phyloP scores from a whole-genome alignment of 2,113 vertebrate species.

The Semnopithecus entellus region DNA sequence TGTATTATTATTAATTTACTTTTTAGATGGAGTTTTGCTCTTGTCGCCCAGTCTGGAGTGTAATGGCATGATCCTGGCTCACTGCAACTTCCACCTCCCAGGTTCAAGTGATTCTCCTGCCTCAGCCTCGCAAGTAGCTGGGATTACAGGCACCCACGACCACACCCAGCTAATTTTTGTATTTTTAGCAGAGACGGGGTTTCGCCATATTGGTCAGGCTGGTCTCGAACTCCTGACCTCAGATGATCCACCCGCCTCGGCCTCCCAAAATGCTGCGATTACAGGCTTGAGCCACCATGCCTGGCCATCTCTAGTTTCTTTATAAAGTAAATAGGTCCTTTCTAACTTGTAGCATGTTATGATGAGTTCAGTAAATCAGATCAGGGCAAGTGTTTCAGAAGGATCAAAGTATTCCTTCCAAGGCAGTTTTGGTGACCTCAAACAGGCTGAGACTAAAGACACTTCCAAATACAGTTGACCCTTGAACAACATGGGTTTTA shows the following conservation, averaged over 20 bases:
- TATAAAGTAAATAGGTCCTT: not conserved
- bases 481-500: not conserved
- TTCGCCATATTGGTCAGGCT: no score
- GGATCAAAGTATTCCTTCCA: not conserved
- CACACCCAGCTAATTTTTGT: no score
- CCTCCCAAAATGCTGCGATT: not conserved
- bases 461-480: not conserved
- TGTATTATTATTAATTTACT: not conserved
- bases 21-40: not conserved
- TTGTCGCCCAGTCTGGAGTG: not conserved
- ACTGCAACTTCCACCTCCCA: no score
- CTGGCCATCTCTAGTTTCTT: not conserved
- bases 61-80: no score
- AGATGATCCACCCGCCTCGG: not conserved
- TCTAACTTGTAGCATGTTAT: not conserved
- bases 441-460: constrained; percentile 20
- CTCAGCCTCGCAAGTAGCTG: not conserved
- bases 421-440: not conserved
- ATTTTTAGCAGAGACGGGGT: no score
- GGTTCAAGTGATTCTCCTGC: not conserved
- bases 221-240: not conserved
- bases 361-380: not conserved
- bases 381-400: not conserved
- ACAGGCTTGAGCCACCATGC: not conserved
- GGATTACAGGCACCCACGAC: not conserved